Evolutionary conservation across 2,888 invertebrate species (phyloP).

Genomic region (Clepsis dumicolana): DNA sequence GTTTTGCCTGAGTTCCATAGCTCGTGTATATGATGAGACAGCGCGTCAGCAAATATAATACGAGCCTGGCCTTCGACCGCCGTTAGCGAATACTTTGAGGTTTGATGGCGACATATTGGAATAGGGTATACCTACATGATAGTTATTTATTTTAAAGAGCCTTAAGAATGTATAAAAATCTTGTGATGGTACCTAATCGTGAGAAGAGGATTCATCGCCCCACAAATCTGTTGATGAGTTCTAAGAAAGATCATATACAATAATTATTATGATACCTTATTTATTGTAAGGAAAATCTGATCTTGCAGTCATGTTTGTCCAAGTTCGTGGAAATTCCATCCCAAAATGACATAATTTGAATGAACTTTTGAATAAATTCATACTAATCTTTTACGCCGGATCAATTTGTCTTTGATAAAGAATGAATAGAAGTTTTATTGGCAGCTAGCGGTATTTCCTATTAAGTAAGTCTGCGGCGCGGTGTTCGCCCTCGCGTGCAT

Average conservation of each 20-base stretch:
- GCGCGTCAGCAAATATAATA: slow-evolving; percentile 32
- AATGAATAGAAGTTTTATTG: slow-evolving; percentile 3
- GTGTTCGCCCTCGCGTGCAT: slow-evolving; percentile 40
- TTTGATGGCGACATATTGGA: slow-evolving; percentile 24
- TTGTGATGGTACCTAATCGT: not conserved
- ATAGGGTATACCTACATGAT: not conserved
- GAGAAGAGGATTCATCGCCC: not conserved
- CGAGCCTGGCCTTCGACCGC: slow-evolving; percentile 41
- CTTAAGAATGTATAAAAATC: not conserved
- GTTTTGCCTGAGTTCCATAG: not conserved
- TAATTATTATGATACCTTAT: not conserved
- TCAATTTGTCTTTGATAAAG: slow-evolving; percentile 1
- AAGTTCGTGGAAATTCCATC: not conserved
- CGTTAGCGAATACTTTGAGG: slow-evolving; percentile 38
- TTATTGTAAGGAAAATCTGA: not conserved
- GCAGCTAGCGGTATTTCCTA: slow-evolving; percentile 31
- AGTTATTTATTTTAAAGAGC: slow-evolving; percentile 3
- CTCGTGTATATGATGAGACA: slow-evolving; percentile 13
- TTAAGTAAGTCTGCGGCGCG: slow-evolving; percentile 24
- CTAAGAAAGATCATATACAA: not conserved
- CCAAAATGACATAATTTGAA: not conserved
- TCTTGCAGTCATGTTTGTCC: not conserved
- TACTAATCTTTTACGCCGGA: not conserved
- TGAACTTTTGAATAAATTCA: not conserved
- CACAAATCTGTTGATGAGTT: not conserved